Evolutionary conservation across 1,140 invertebrate genomes (phyloP).

Genomic region (Eumaeus atala): DNA sequence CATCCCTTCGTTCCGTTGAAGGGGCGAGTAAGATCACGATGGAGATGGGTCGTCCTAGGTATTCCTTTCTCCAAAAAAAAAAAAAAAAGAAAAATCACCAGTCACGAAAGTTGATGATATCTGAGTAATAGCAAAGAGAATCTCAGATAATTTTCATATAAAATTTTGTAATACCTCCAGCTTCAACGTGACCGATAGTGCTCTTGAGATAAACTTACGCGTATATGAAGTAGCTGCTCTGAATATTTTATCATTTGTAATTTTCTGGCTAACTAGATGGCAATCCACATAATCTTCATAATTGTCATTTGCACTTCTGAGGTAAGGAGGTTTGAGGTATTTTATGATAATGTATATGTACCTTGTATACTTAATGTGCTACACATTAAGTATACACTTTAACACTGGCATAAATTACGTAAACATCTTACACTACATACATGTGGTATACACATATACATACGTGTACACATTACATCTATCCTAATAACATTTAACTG

Average conservation of each 20-base stretch:
- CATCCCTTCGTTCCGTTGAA: too few species aligned
- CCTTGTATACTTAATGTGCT: too few species aligned
- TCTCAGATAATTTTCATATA: not conserved
- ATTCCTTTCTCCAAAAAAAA: conserved; percentile 1
- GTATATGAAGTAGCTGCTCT: not conserved
- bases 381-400: too few species aligned
- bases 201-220: not conserved
- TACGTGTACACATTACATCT: too few species aligned
- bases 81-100: not conserved
- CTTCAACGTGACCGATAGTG: not conserved
- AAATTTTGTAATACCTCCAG: not conserved
- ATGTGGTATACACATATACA: too few species aligned
- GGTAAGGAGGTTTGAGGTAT: not conserved
- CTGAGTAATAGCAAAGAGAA: not conserved
- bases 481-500: too few species aligned
- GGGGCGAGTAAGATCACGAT: too few species aligned
- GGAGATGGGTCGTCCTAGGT: too few species aligned
- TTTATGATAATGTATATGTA: too few species aligned
- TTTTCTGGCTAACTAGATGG: conserved; percentile 1
- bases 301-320: not conserved
- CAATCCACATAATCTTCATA: not conserved
- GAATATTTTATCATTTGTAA: not conserved
- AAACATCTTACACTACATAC: too few species aligned
- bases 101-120: not conserved
- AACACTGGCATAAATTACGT: too few species aligned